Base-by-base conservation (phyloP, 2,888 invertebrate genomes). In the Drosophila tanythrix region DNA sequence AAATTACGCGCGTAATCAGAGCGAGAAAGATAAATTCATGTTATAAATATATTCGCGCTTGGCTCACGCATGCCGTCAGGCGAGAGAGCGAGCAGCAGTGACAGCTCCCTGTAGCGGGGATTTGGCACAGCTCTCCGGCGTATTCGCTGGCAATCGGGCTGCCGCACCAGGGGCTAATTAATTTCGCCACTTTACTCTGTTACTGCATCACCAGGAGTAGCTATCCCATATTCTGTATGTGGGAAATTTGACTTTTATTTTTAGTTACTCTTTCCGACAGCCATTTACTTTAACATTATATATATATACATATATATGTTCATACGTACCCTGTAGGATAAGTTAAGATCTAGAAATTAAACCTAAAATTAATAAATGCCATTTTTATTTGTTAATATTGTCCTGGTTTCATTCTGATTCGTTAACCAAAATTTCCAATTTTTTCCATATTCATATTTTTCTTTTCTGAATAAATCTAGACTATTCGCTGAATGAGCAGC, bases 1-100 rank as follows among this genome's bases (percentile, higher is more conserved):
- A 89, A 89, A 89, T 87, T 87, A 88, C 87, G 78, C 87, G 78
- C 85, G 88, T 83, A 89, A 89, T 89, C 88, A 89, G 88, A 89
- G 89, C 89, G 84, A 85, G 79, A 85, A 83, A 87, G 88, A 88
- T 88, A 89, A 88, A 89, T 88, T 87, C 85, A 66, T 68, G 82
- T 79, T 82, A 82, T 86, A 89, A 89, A 88, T 86, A 82, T 83
- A 88, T 85, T 88, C 85, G 66, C 86, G 83, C 74, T 78, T 73
- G 78, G 46, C 78, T 66, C 70, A 76, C 70, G 74, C 81, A 77
- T 67, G 67, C 58, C 62, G 53, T 40, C 51, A 43, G 38, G 40
- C 59, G 53, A 57, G 21, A 21, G 33, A 53, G 60, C 58, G 43
- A 55, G 40, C 40, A 8, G 55, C 29, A 27, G 40, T 4, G 35